Evolutionary conservation across 53 echinoderm and acorn worm genomes (phyloP), one percentile per base, ranked within the genome.

Genomic region (Arbacia lixula): DNA sequence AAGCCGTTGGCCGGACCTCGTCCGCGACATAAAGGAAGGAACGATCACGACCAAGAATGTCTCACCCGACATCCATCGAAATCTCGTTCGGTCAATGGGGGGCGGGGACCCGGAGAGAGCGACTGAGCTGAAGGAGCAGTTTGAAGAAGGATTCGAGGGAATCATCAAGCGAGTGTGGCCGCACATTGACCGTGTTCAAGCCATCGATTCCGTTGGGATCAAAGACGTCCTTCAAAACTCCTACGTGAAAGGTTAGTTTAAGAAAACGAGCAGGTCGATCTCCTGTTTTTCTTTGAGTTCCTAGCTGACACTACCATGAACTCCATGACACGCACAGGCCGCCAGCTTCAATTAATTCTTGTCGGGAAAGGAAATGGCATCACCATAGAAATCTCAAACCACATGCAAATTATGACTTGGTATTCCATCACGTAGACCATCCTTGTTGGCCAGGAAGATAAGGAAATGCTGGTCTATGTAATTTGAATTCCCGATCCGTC

Each of bases 91-190:
- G 28, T 52, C 51, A 12, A 53, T 88, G 30, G 88, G 74, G 6
- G 37, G 72, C 1, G 88, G 88, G 9, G 86, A 94, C 38, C 60
- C 60, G 68, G 39, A 74, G 58, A 83, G 91, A 46, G 89, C 87
- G 12, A 29, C 61, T 12, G 85, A 92, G 36, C 60, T 95, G 16
- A 81, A 71, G 35, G 55, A 26, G 66, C 92, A 95, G 56, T 95
- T 90, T 29, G 74, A 90, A 69, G 90, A 80, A 68, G 95, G 95
- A 1, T 95, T 92, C 31, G 87, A 85, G 5, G 90, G 92, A 8
- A 95, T 95, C 72, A 60, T 89, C 27, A 73, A 58, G 76, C 85
- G 95, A 31, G 89, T 89, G 12, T 95, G 95, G 95, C 95, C 95
- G 17, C 57, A 87, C 51, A 54, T 91, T 12, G 29, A 64, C 6